Evolutionary conservation across 2,113 vertebrate species (phyloP).

Genomic region (Tragelaphus scriptus): DNA sequence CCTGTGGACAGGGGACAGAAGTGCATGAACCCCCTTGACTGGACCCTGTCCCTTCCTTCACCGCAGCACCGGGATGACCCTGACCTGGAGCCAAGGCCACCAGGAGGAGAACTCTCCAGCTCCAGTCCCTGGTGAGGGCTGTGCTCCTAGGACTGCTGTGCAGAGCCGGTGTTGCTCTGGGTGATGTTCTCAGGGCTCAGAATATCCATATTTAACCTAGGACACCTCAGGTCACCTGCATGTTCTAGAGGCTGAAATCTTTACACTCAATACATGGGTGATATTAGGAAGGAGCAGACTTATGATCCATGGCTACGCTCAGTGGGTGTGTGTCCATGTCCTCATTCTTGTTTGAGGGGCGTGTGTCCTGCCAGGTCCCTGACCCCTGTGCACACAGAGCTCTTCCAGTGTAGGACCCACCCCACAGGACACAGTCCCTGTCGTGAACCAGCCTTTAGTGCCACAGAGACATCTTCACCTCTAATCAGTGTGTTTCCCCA

Average conservation of each 20-base stretch:
- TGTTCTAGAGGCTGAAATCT: neutral
- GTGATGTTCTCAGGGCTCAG: neutral
- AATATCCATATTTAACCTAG: accelerated
- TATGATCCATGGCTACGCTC: accelerated
- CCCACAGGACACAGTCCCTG: neutral
- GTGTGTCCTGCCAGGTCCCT: no score
- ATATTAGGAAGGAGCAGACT: neutral
- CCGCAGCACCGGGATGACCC: accelerated
- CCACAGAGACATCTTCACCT: neutral
- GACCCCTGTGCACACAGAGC: neutral
- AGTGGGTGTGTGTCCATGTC: accelerated
- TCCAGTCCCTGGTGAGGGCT: neutral
- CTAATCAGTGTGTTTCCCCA: neutral
- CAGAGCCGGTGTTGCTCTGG: no score
- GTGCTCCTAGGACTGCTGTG: neutral
- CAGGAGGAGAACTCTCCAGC: neutral
- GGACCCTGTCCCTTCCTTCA: neutral
- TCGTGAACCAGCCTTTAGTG: neutral
- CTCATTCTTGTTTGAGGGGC: neutral
- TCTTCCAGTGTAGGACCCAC: neutral
- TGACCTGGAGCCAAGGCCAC: neutral
- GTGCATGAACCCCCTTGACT: accelerated
- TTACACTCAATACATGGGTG: accelerated
- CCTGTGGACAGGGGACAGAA: neutral
- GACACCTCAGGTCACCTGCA: neutral